These are phyloP conservation scores for Ostrea edulis DNA, from an alignment of 1,140 invertebrate species.

Conservation along the genomic window DNA sequence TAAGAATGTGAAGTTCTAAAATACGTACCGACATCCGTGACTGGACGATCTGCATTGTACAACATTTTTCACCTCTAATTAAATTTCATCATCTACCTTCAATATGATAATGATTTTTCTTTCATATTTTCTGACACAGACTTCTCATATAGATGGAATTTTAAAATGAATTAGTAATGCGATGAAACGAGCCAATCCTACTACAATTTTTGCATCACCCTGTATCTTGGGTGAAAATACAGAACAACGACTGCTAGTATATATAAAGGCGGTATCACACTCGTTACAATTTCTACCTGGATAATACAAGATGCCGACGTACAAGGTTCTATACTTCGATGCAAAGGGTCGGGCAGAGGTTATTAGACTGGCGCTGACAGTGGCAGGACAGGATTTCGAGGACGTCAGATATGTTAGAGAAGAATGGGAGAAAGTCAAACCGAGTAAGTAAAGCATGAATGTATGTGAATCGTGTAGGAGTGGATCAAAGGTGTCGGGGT, in stretches of 20 bases:
- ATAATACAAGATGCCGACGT: conserved; percentile 51
- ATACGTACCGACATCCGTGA: no score
- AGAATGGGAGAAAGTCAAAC: conserved; percentile 55
- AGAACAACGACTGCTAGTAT: not conserved
- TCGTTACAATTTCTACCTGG: not conserved
- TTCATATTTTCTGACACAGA: no score
- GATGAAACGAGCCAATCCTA: not conserved
- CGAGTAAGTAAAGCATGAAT: conserved; percentile 50
- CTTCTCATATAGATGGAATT: no score
- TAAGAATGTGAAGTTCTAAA: no score
- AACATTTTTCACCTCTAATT: no score
- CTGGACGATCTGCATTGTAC: no score
- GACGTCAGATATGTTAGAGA: conserved; percentile 51
- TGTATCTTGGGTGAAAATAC: not conserved
- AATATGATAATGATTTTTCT: no score
- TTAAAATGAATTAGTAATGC: no score
- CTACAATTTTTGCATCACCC: not conserved
- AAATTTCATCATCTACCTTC: no score
- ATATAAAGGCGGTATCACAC: not conserved
- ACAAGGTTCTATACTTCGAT: conserved; percentile 70
- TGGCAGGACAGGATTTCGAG: conserved; percentile 54
- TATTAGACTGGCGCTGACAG: conserved; percentile 58
- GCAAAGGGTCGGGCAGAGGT: conserved; percentile 64
- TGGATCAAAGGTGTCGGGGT: no score
- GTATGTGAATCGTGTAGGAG: no score